Percentiles rank a stretch among this genome's conserved stretches.
Conservation (phyloP, 2,797 vertebrate species). For the Heliangelus exortis region DNA sequence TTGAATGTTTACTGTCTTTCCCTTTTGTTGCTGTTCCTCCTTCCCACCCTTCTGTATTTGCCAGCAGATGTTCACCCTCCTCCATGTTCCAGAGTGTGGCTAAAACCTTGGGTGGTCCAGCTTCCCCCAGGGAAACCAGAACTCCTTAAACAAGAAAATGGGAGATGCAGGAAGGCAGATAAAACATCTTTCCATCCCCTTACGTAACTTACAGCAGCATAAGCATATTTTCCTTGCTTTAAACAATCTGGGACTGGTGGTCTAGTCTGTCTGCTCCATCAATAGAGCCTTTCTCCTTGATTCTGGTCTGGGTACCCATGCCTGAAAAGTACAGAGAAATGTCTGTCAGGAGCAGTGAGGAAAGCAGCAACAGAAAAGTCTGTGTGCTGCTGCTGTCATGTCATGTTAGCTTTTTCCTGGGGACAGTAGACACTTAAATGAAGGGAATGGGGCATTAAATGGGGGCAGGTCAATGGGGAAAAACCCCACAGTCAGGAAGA, state of each 20-base stretch:
- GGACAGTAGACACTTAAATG: background rate
- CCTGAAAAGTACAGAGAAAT: background rate
- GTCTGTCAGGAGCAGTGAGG: background rate
- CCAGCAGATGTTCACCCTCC: slow-evolving; percentile 19
- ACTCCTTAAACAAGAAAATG: slow-evolving; percentile 1
- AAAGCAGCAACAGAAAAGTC: background rate
- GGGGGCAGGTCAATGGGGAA: background rate
- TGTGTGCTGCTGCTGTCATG: background rate
- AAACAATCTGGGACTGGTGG: background rate
- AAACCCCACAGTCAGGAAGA: background rate
- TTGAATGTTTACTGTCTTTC: background rate
- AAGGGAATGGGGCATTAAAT: background rate
- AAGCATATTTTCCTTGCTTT: background rate
- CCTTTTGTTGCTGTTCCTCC: background rate
- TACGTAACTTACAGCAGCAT: background rate
- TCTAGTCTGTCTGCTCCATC: background rate
- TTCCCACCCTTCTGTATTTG: background rate
- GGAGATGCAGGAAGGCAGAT: slow-evolving; percentile 1
- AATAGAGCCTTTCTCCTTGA: background rate
- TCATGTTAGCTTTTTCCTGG: background rate
- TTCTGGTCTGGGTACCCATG: background rate
- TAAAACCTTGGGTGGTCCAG: slow-evolving; percentile 45
- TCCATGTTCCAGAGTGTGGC: background rate
- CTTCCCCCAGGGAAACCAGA: slow-evolving; percentile 10
- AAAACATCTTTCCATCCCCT: background rate